Conservation (phyloP, 2,113 vertebrate genomes). For the Mesembrinibis cayennensis region DNA sequence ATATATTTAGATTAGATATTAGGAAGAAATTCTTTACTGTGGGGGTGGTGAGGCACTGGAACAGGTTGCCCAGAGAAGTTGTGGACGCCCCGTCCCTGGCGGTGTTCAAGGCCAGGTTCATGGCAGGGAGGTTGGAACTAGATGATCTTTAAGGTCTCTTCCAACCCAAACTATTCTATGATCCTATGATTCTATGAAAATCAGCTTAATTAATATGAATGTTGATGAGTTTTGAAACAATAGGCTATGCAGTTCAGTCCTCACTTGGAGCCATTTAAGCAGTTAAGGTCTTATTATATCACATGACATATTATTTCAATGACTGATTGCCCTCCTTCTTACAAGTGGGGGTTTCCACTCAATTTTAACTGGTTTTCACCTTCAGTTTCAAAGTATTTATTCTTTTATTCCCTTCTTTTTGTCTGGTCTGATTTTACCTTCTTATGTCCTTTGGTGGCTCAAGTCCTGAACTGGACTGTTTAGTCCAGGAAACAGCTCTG, state of each 20-base stretch:
- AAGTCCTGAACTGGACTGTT: neutral
- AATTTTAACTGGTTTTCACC: neutral
- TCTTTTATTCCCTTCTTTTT: neutral
- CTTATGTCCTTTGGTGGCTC: neutral
- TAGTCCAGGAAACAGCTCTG: neutral
- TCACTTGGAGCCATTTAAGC: neutral
- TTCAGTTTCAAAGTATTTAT: neutral
- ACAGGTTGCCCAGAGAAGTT: neutral
- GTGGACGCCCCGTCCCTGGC: neutral
- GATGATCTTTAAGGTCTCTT: neutral
- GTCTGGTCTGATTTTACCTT: neutral
- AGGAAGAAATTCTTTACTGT: neutral
- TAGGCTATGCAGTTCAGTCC: neutral
- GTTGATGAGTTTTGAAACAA: neutral
- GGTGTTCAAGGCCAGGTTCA: neutral
- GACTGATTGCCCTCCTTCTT: neutral
- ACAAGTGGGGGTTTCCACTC: neutral
- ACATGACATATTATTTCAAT: neutral
- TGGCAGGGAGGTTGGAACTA: rapidly evolving
- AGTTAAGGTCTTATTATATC: neutral
- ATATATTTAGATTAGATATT: neutral
- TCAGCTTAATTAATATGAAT: neutral
- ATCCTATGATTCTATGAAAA: neutral
- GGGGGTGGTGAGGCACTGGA: rapidly evolving
- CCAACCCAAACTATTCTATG: neutral